Evolutionary conservation across 2,113 vertebrate species (phyloP), one percentile per base, ranked within the genome.

Genomic region (Phalacrocorax pelagicus): DNA sequence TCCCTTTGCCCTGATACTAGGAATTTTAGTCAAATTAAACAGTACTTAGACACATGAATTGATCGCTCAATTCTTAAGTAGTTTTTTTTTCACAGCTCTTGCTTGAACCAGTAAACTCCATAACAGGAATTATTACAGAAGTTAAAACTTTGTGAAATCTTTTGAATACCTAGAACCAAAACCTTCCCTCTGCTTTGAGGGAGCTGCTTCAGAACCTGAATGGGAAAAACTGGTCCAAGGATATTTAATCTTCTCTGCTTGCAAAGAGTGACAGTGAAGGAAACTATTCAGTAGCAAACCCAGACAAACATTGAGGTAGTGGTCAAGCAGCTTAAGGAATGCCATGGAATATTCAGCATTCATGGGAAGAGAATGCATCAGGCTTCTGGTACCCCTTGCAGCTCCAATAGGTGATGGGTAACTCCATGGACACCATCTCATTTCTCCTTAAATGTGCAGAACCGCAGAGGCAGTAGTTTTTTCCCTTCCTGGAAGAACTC

Each of bases 1-100:
- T 72, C 13, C 20, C 77, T 81, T 93, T 93, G 6, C 26, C 62
- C 22, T 63, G 27, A 55, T 51, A 58, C 10, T 38, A 46, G n/a
- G 26, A 55, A 51, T 73, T 81, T 71, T 59, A 30, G 26, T 62
- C 36, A 42, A 75, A 71, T 21, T 54, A n/a, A 75, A 34, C 3
- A 6, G 27, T 42, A 75, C 34, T 15, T 75, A 22, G 10, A n/a
- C 27, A 61, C 10, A 57, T 5, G 0, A 88, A 42, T 42, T 44
- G 16, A 57, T 57, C 1, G 0, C 52, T 58, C 38, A 83, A 21
- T 82, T 81, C 22, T 61, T 62, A 55, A 1, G 0, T 14, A 0
- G 7, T 62, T 59, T 57, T 61, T 70, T 93, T 72, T 34, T 34
- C 66, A 81, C 15, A 81, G 18, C 12, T 85, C 5, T 44, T 75